Evolutionary conservation across 2,113 vertebrate species (phyloP).

Genomic region (Craseonycteris thonglongyai): DNA sequence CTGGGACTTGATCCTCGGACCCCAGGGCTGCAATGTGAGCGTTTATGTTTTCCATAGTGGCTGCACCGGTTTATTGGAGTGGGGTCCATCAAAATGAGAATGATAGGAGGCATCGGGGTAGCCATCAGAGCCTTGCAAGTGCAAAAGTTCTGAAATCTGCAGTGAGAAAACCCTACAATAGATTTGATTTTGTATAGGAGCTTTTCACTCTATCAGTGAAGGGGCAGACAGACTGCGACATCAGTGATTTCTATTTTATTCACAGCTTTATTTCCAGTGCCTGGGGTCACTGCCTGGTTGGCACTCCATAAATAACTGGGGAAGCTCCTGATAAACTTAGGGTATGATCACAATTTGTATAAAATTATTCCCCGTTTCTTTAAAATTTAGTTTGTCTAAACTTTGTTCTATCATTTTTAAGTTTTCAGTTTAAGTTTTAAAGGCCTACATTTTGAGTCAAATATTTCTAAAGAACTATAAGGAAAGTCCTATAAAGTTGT

Average conservation of each 20-base stretch:
- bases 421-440: not conserved
- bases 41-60: not conserved
- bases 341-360: no score
- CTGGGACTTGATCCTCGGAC: no score
- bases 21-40: no score
- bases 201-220: not conserved
- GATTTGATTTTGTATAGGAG: not conserved
- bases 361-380: not conserved
- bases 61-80: not conserved
- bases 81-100: not conserved
- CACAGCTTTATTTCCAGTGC: not conserved
- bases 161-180: not conserved
- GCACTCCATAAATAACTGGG: not conserved
- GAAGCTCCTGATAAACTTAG: not conserved
- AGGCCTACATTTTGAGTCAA: not conserved
- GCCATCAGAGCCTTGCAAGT: not conserved
- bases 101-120: not conserved
- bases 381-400: not conserved
- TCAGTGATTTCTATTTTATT: not conserved
- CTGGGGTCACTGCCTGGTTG: not conserved
- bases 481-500: not conserved
- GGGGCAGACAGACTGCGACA: not conserved
- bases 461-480: not conserved
- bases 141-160: not conserved
- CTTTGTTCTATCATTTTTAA: not conserved